These are phyloP conservation scores for Porites divaricata DNA, from an alignment of 92 coral and sea anemone genomes.

Conservation along the genomic window DNA sequence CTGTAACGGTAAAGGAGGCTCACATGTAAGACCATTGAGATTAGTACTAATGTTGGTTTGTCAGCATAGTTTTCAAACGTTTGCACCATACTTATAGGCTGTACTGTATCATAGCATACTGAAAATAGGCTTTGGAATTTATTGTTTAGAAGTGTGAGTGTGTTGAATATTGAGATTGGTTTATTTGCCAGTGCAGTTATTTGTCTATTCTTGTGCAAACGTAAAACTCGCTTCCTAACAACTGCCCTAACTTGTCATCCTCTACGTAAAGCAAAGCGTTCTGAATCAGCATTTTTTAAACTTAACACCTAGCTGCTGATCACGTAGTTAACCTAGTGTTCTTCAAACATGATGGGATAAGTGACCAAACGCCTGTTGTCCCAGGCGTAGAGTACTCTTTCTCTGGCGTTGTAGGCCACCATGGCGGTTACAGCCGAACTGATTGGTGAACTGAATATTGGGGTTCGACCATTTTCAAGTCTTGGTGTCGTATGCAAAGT, in stretches of 20 bases:
- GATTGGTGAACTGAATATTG: conserved; percentile 36
- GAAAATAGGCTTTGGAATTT: too few species aligned
- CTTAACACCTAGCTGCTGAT: neutral
- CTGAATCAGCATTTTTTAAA: neutral
- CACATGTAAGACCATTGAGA: too few species aligned
- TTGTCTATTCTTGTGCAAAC: too few species aligned
- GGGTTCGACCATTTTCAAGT: conserved; percentile 22
- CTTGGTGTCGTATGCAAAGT: conserved; percentile 52
- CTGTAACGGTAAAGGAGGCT: too few species aligned
- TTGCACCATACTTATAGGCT: too few species aligned
- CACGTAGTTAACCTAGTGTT: conserved; percentile 2
- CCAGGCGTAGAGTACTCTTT: conserved; percentile 55
- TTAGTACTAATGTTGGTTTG: too few species aligned
- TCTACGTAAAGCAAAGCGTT: conserved; percentile 12
- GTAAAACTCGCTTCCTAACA: too few species aligned
- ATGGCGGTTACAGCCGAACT: conserved; percentile 33
- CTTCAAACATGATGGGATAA: conserved; percentile 41
- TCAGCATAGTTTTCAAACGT: too few species aligned
- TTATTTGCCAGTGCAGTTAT: too few species aligned
- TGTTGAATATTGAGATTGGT: neutral
- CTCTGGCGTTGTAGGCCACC: conserved; percentile 52
- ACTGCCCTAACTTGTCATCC: neutral
- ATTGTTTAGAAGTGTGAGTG: neutral
- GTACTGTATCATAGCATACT: too few species aligned
- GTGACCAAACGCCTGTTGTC: conserved; percentile 16